These are phyloP conservation scores for Toxotes lorentzi DNA, from an alignment of 2,797 vertebrate genomes.

Conservation along the genomic window DNA sequence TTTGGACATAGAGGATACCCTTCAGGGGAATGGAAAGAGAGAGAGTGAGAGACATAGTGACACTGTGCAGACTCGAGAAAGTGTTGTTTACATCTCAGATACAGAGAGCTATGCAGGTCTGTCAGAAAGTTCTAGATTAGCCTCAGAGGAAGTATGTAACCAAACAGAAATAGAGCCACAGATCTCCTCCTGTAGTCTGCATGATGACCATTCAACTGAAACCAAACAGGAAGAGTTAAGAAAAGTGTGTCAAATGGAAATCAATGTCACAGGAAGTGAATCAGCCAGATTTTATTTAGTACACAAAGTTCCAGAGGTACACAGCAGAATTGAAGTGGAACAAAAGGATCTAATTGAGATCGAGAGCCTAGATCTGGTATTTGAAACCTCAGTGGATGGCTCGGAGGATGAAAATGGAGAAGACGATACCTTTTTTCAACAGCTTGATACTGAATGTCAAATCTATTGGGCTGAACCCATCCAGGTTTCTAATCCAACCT, in stretches of 20 bases:
- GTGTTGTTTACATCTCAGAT: slow-evolving; percentile 32
- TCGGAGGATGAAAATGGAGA: slow-evolving; percentile 60
- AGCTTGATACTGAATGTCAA: slow-evolving; percentile 60
- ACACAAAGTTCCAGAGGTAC: not conserved
- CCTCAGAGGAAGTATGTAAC: slow-evolving; percentile 20
- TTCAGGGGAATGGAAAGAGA: slow-evolving; percentile 4
- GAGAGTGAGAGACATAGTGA: slow-evolving; percentile 1
- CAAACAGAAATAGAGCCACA: slow-evolving; percentile 39
- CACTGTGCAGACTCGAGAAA: slow-evolving; percentile 25
- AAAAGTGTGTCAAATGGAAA: not conserved
- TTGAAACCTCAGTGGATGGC: slow-evolving; percentile 70
- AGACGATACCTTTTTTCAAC: slow-evolving; percentile 54
- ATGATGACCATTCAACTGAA: slow-evolving; percentile 20
- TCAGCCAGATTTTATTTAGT: not conserved
- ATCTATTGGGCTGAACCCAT: slow-evolving; percentile 75
- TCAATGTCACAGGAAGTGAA: not conserved
- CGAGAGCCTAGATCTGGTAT: slow-evolving; percentile 53
- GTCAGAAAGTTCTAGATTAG: slow-evolving; percentile 15
- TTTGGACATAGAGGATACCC: slow-evolving; percentile 18
- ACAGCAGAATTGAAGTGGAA: not conserved
- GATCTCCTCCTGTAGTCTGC: not conserved
- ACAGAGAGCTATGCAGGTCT: slow-evolving; percentile 15
- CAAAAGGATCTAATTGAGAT: slow-evolving; percentile 26
- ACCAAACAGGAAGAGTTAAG: not conserved
- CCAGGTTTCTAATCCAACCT: slow-evolving; percentile 37